These are phyloP conservation scores for Neuroscelio doddi DNA, from an alignment of 2,888 invertebrate species.

Conservation along the genomic window DNA sequence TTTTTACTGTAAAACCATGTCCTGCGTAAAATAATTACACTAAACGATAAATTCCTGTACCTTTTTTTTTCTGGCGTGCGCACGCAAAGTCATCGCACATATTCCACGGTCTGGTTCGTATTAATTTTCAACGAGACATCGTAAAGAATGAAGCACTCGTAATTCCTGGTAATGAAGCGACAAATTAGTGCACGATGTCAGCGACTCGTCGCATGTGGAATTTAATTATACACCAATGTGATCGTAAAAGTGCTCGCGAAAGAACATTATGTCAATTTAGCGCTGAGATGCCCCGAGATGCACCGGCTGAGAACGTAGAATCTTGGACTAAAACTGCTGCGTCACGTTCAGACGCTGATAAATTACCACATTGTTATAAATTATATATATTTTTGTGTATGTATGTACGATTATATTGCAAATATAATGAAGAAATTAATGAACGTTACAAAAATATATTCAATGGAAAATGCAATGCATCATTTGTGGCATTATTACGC, in stretches of 20 bases:
- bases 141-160: constrained; percentile 44
- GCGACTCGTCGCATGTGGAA: constrained; percentile 48
- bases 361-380: constrained; percentile 9
- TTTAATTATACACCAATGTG: constrained; percentile 50
- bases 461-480: too few species aligned
- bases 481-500: too few species aligned
- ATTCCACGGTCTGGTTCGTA: constrained; percentile 30
- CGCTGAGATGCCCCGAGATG: constrained; percentile 25
- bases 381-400: too few species aligned
- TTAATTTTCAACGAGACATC: constrained; percentile 40
- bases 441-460: too few species aligned
- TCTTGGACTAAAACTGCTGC: constrained; percentile 20
- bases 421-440: too few species aligned
- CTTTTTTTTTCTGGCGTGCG: too few species aligned
- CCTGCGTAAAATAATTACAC: too few species aligned
- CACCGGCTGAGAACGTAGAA: constrained; percentile 21
- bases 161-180: constrained; percentile 50
- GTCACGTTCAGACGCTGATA: constrained; percentile 30
- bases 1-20: too few species aligned
- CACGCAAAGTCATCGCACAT: constrained; percentile 22
- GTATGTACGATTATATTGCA: too few species aligned
- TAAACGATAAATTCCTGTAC: too few species aligned
- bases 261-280: constrained; percentile 39
- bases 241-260: constrained; percentile 43
- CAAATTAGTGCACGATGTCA: constrained; percentile 51